phyloP scores from a whole-genome alignment of 2,797 vertebrate genomes.

The Picus viridis region DNA sequence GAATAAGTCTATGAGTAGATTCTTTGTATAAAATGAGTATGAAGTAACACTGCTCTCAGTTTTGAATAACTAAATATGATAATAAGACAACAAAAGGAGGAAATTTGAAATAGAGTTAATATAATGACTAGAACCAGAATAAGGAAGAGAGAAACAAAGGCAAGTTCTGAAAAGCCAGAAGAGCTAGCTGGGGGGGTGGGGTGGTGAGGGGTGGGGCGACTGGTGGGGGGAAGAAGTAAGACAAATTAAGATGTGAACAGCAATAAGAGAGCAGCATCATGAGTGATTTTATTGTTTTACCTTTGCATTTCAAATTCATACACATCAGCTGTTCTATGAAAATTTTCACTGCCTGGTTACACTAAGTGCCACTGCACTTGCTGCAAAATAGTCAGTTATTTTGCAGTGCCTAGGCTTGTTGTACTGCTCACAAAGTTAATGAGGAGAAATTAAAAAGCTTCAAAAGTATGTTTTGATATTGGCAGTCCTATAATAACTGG shows the following conservation, averaged over 20 bases:
- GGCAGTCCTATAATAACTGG: background rate
- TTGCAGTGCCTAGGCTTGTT: background rate
- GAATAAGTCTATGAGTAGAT: constrained; percentile 15
- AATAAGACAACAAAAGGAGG: constrained; percentile 51
- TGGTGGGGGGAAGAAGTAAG: background rate
- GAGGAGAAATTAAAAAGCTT: background rate
- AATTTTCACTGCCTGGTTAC: background rate
- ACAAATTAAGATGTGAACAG: background rate
- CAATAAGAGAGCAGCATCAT: background rate
- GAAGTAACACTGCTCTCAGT: constrained; percentile 13
- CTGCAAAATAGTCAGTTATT: background rate
- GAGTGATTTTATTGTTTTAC: background rate
- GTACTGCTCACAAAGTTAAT: background rate
- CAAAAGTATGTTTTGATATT: background rate
- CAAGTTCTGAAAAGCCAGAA: background rate
- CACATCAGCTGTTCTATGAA: background rate
- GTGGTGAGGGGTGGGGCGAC: no score
- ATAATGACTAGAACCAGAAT: constrained; percentile 7
- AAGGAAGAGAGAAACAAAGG: constrained; percentile 10
- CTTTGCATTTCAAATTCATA: background rate
- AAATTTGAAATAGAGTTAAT: constrained; percentile 40
- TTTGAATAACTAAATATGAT: constrained; percentile 57
- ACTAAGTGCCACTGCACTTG: background rate
- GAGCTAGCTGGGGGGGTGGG: background rate
- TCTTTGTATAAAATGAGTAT: constrained; percentile 29